A percentile compares a stretch with the other conserved stretches of the same genome.
phyloP scores from a whole-genome alignment of 1,140 invertebrate species.

The Macrotrachela quadricornifera region DNA sequence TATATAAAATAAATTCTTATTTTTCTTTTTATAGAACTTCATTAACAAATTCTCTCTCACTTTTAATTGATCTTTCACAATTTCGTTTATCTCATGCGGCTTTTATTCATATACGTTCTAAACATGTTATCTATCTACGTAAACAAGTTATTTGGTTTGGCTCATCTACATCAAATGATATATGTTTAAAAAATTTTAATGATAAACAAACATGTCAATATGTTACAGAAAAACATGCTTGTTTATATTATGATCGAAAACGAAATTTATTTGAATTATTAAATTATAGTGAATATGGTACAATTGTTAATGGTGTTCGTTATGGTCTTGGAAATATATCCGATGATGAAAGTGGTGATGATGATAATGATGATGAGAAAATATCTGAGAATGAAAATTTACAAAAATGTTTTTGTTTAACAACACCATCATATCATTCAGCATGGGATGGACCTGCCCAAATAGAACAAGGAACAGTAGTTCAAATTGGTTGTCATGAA shows the following conservation, averaged over 20 bases:
- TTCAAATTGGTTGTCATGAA: conserved; percentile 60
- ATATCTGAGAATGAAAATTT: conserved; percentile 25
- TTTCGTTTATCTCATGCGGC: too few relatives aligned
- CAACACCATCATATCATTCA: too few relatives aligned
- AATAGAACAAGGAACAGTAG: conserved; percentile 54
- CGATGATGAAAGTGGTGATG: not conserved
- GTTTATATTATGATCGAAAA: conserved; percentile 60
- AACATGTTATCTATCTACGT: too few relatives aligned
- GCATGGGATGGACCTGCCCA: conserved; percentile 64
- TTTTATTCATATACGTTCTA: too few relatives aligned
- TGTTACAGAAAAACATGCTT: conserved; percentile 56
- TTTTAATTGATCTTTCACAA: too few relatives aligned
- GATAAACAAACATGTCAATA: conserved; percentile 39
- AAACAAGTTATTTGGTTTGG: not conserved
- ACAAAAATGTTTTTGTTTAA: conserved; percentile 14
- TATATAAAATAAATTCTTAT: too few relatives aligned
- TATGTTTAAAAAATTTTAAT: not conserved
- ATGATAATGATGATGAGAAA: conserved; percentile 5
- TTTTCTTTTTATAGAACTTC: too few relatives aligned
- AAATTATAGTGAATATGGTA: conserved; percentile 72
- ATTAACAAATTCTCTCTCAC: too few relatives aligned
- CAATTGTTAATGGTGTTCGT: conserved; percentile 59
- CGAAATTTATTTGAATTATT: conserved; percentile 63
- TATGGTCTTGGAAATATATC: conserved; percentile 43
- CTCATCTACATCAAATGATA: not conserved